These are phyloP conservation scores for Drosophila putrida DNA, from an alignment of 2,888 invertebrate genomes.

Conservation along the genomic window DNA sequence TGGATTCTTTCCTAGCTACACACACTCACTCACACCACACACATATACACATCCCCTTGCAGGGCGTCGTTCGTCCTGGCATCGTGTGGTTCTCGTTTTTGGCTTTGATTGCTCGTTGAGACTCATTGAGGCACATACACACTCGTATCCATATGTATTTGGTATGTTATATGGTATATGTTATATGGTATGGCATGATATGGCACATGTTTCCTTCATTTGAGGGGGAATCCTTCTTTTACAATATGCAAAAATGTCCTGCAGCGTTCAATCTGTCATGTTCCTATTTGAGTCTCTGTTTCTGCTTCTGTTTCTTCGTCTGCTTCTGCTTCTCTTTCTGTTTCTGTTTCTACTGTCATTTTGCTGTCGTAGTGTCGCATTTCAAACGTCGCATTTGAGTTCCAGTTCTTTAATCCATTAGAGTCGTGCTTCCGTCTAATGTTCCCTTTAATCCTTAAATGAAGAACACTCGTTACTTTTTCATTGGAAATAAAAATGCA, in stretches of 20 bases:
- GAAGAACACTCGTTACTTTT: conserved; percentile 11
- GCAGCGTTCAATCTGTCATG: conserved; percentile 68
- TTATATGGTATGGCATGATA: background rate
- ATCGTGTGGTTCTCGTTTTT: conserved; percentile 24
- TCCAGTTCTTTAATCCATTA: conserved; percentile 49
- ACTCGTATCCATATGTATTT: conserved; percentile 12
- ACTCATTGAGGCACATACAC: conserved; percentile 2
- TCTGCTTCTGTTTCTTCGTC: conserved; percentile 20
- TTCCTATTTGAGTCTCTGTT: conserved; percentile 44
- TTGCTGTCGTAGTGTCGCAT: conserved; percentile 48
- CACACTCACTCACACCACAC: conserved; percentile 10
- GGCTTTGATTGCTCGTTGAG: conserved; percentile 58
- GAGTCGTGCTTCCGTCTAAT: conserved; percentile 17
- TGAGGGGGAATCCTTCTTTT: conserved; percentile 23
- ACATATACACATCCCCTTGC: conserved; percentile 24
- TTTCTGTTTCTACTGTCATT: conserved; percentile 9
- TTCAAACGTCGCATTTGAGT: conserved; percentile 39
- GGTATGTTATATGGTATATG: background rate
- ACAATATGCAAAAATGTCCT: conserved; percentile 57
- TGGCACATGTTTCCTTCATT: conserved; percentile 28
- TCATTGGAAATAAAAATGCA: no score
- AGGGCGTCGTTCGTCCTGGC: conserved; percentile 20
- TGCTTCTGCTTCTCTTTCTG: conserved; percentile 6
- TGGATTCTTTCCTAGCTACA: conserved; percentile 8
- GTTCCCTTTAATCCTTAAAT: conserved; percentile 42